Conservation (phyloP, 1,140 invertebrate genomes). For the Anastrepha ludens region DNA sequence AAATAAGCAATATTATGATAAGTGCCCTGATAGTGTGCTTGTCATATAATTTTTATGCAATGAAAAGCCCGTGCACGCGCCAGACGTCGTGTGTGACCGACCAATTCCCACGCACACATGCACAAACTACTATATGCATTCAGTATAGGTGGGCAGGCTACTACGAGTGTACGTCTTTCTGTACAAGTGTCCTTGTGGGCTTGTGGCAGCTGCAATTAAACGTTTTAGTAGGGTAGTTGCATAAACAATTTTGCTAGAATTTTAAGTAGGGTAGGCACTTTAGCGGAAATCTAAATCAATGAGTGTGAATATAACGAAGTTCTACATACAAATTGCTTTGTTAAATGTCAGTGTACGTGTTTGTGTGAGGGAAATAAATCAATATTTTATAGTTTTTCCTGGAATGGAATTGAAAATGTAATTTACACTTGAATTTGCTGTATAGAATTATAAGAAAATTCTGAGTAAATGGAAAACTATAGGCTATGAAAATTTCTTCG, state of each 20-base stretch:
- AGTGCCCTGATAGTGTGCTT: constrained; percentile 35
- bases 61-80: constrained; percentile 25
- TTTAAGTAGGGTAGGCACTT: background rate
- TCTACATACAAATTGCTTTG: background rate
- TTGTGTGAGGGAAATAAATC: too few relatives aligned
- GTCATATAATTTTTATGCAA: constrained; percentile 44
- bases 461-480: too few relatives aligned
- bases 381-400: too few relatives aligned
- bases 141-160: background rate
- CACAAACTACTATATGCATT: background rate
- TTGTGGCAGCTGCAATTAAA: constrained; percentile 1
- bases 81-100: background rate
- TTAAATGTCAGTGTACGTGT: background rate
- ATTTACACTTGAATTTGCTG: too few relatives aligned
- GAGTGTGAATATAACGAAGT: background rate
- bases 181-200: background rate
- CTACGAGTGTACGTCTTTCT: background rate
- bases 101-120: background rate
- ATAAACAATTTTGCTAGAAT: background rate
- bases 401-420: too few relatives aligned
- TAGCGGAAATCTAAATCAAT: constrained; percentile 10
- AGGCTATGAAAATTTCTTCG: too few relatives aligned
- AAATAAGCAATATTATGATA: constrained; percentile 49
- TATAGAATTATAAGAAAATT: too few relatives aligned
- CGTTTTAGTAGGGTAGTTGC: constrained; percentile 16